Percentiles rank a stretch among this genome's conserved stretches.
phyloP scores from a whole-genome alignment of 1,140 invertebrate species.

The Scaptodrosophila lebanonensis region DNA sequence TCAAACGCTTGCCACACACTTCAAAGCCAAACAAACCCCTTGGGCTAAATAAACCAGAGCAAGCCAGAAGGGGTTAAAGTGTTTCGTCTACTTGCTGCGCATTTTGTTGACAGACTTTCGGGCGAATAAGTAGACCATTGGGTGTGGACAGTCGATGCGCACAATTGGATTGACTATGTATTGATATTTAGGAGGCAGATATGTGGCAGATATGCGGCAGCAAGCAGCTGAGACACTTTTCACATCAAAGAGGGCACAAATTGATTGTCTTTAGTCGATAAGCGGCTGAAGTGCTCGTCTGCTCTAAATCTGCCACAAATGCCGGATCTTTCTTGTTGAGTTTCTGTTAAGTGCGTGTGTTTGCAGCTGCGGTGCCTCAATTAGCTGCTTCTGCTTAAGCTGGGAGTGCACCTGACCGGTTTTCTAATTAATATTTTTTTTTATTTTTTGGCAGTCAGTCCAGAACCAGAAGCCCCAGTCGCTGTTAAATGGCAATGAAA shows the following conservation, averaged over 20 bases:
- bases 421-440: slow-evolving; percentile 65
- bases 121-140: slow-evolving; percentile 31
- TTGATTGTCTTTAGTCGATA: slow-evolving; percentile 23
- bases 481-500: slow-evolving; percentile 34
- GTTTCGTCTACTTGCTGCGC: slow-evolving; percentile 6
- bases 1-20: no score
- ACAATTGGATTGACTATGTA: slow-evolving; percentile 13
- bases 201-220: no score
- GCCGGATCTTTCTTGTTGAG: no score
- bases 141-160: no score
- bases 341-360: slow-evolving; percentile 1
- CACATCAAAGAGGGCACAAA: no score
- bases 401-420: slow-evolving; percentile 41
- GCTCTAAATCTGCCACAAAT: slow-evolving; percentile 18
- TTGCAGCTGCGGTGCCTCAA: slow-evolving; percentile 48
- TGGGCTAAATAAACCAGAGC: neutral
- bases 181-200: slow-evolving; percentile 2
- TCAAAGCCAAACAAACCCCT: no score
- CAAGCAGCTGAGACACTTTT: neutral
- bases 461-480: slow-evolving; percentile 8
- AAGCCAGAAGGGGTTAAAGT: slow-evolving; percentile 7
- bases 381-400: slow-evolving; percentile 36
- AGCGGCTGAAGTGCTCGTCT: slow-evolving; percentile 11
- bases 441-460: slow-evolving; percentile 16
- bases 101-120: slow-evolving; percentile 17